phyloP scores from a whole-genome alignment of 2,888 invertebrate species.

The Agonopterix heracliana region DNA sequence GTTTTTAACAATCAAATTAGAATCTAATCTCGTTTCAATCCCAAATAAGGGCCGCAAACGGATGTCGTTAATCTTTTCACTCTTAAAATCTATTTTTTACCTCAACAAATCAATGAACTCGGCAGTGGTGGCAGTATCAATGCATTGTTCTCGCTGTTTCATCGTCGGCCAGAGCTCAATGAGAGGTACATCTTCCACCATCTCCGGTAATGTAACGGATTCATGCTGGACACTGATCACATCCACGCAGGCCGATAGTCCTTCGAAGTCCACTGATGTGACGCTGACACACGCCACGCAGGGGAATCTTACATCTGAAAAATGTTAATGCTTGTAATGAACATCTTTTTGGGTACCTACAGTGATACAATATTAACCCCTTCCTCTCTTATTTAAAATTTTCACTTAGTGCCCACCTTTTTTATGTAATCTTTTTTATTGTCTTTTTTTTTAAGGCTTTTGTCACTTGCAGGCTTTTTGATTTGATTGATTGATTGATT shows the following conservation, averaged over 20 bases:
- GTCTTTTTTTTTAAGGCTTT: too few relatives aligned
- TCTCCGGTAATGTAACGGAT: conserved; percentile 75
- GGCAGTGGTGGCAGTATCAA: conserved; percentile 78
- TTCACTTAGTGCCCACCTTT: too few relatives aligned
- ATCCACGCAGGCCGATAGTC: conserved; percentile 74
- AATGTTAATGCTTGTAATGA: neutral
- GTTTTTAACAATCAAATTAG: too few relatives aligned
- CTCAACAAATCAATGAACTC: conserved; percentile 79
- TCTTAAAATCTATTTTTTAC: too few relatives aligned
- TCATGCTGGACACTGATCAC: conserved; percentile 80
- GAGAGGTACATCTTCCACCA: conserved; percentile 75
- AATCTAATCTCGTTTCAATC: too few relatives aligned
- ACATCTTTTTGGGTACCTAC: neutral
- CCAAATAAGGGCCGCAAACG: too few relatives aligned
- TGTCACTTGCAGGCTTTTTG: too few relatives aligned
- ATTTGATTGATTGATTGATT: too few relatives aligned
- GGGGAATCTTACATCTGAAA: conserved; percentile 78
- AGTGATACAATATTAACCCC: neutral
- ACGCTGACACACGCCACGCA: conserved; percentile 78
- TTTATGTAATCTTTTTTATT: too few relatives aligned
- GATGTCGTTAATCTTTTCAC: too few relatives aligned
- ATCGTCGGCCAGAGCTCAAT: conserved; percentile 80
- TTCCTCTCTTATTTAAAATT: too few relatives aligned
- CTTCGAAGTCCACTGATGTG: conserved; percentile 71
- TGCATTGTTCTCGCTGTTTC: conserved; percentile 73